These are phyloP conservation scores for Odocoileus virginianus DNA, from an alignment of 2,113 vertebrate genomes.

Conservation along the genomic window DNA sequence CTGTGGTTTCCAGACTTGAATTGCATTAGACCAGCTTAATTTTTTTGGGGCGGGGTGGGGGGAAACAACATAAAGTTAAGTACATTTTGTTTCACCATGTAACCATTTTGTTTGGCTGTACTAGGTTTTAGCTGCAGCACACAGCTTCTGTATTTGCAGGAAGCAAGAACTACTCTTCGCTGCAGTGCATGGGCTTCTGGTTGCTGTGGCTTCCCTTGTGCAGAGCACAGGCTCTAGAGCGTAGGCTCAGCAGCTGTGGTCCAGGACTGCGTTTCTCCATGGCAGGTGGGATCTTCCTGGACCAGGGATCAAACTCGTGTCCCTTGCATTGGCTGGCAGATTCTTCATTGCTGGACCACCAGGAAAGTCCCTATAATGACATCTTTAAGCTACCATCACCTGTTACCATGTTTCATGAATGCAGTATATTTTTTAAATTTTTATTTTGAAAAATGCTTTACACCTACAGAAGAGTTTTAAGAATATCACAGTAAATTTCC, in stretches of 20 bases:
- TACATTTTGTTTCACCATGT: background rate
- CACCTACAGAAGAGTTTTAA: background rate
- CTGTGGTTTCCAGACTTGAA: background rate
- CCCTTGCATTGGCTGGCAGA: background rate
- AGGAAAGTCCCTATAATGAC: background rate
- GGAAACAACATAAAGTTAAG: background rate
- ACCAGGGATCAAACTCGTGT: background rate
- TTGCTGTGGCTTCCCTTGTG: background rate
- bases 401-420: background rate
- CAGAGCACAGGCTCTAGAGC: background rate
- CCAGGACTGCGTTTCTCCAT: background rate
- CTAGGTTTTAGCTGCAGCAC: background rate
- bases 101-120: background rate
- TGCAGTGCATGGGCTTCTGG: fast-evolving
- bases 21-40: background rate
- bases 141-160: background rate
- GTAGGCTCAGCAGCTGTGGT: background rate
- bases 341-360: background rate
- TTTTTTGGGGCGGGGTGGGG: background rate
- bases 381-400: background rate
- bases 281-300: background rate
- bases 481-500: background rate
- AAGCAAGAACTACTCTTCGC: background rate
- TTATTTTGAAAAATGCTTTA: background rate
- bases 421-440: background rate